Base-by-base conservation (phyloP, 2,797 vertebrate genomes). In the Anguilla pacifica region DNA sequence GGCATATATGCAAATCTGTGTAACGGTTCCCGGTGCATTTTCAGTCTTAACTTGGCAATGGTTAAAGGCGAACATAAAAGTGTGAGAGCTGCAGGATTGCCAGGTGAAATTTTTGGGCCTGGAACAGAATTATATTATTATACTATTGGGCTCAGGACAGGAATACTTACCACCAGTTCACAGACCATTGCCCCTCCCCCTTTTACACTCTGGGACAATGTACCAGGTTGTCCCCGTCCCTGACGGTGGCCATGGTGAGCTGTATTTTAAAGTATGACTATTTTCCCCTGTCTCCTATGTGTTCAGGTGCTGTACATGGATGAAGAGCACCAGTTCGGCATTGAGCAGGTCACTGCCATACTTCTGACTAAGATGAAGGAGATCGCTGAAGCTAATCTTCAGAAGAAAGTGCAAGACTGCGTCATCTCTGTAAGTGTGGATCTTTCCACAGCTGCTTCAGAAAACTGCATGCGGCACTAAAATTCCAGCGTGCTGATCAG, bases 341-440 rank as follows among this genome's bases (percentile, higher is more conserved):
- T 96, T 83, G 96, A 96, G 55, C 96, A 97, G 91, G 94, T 97
- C 88, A 96, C 94, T 46, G 97, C 96, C 55, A 97, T 97, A 96
- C 88, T 97, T 51, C 43, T 97, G 90, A 96, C 96, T n/a, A 97
- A 97, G 91, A 90, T 97, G 85, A 97, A 97, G 89, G 96, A 97
- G 90, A 96, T 95, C 46, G 96, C 96, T 67, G 96, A 97, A 88
- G 94, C 93, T 91, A 96, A 94, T 87, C 93, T 97, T 74, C 96
- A 96, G 93, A 97, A 96, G 86, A 95, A 95, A 91, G 95, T 97
- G 61, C 94, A 95, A 64, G 96, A 97, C 89, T 96, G 96, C 92
- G 96, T 97, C 93, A 97, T 97, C 93, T 97, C 97, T 91, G 96
- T 97, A 94, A 94, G 96, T 96, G 39, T 85, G 81, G 85, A 6